Evolutionary conservation across 1,140 invertebrate species (phyloP).

Genomic region (Calephelis virginiensis): DNA sequence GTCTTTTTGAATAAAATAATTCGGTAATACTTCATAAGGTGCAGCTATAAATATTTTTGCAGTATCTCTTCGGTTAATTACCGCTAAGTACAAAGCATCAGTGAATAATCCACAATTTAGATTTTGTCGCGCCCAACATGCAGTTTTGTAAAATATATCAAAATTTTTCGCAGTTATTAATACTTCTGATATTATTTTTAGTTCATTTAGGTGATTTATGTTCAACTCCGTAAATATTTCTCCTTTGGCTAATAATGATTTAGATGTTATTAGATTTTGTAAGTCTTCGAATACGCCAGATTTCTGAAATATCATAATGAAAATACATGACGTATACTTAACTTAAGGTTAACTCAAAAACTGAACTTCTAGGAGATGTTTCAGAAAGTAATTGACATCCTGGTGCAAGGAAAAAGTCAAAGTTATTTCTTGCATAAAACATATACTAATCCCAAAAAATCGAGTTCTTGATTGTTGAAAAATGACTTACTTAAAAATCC

Average conservation of each 20-base stretch:
- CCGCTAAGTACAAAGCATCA: constrained; percentile 73
- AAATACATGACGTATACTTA: not conserved
- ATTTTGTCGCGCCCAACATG: constrained; percentile 75
- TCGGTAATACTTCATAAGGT: constrained; percentile 78
- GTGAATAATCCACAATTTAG: constrained; percentile 78
- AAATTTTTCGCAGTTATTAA: constrained; percentile 77
- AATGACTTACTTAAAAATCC: too few species aligned
- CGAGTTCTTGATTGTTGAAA: too few species aligned
- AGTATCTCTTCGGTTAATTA: constrained; percentile 74
- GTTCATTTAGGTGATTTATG: constrained; percentile 50
- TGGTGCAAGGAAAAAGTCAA: too few species aligned
- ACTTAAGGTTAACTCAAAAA: not conserved
- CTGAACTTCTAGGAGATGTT: too few species aligned
- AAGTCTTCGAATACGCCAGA: constrained; percentile 45
- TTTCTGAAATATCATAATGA: constrained; percentile 38
- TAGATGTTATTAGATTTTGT: constrained; percentile 41
- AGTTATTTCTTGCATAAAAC: too few species aligned
- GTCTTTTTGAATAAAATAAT: constrained; percentile 73
- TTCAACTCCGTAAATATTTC: constrained; percentile 69
- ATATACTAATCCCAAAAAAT: too few species aligned
- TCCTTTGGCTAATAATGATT: constrained; percentile 53
- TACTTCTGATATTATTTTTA: constrained; percentile 61
- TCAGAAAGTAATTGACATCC: too few species aligned
- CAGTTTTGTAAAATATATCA: constrained; percentile 78
- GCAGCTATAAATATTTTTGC: constrained; percentile 73